A percentile compares a stretch with the other conserved stretches of the same genome.
Evolutionary conservation across 2,113 vertebrate genomes (phyloP).

Genomic region (Oreamnos americanus): DNA sequence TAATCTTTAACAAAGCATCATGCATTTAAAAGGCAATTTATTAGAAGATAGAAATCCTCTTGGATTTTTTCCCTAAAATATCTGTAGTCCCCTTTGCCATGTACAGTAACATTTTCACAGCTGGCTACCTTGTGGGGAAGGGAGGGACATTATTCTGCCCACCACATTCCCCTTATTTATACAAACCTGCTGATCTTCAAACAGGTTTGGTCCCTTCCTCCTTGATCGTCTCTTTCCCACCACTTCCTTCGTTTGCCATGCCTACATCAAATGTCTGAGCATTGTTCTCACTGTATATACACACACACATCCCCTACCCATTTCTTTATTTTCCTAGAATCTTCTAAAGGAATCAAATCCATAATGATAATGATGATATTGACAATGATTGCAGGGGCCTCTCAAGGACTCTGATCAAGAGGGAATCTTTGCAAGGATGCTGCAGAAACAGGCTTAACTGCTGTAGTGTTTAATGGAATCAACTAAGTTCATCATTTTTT

Average conservation of each 20-base stretch:
- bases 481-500: neutral
- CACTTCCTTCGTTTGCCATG: neutral
- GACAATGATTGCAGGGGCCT: neutral
- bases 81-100: neutral
- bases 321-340: neutral
- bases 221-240: neutral
- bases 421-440: neutral
- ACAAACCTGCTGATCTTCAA: neutral
- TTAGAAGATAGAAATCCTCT: neutral
- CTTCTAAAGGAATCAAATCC: neutral
- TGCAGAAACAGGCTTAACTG: neutral
- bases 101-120: neutral
- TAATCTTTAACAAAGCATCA: neutral
- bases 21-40: neutral
- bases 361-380: too few species aligned
- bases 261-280: neutral
- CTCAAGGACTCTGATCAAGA: neutral
- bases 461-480: neutral
- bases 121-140: neutral
- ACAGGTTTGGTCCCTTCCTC: neutral
- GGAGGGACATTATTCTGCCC: neutral
- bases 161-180: neutral
- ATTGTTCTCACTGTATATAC: neutral
- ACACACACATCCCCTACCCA: neutral
- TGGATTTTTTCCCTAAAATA: neutral